A percentile compares a stretch with the other conserved stretches of the same genome.
phyloP scores from a whole-genome alignment of 1,140 invertebrate species.

The Platyscapa corneri region DNA sequence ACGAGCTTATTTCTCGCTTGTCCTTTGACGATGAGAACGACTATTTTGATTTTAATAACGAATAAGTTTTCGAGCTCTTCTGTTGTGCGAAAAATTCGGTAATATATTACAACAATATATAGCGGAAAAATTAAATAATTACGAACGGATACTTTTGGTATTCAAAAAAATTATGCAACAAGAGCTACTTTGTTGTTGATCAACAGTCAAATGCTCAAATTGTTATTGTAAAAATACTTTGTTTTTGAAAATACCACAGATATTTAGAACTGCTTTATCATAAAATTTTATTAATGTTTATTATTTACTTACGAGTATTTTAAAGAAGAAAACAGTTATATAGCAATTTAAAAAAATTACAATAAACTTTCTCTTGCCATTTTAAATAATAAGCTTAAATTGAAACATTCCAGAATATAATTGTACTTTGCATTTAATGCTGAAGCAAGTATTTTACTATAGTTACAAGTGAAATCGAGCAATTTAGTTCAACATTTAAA shows the following conservation, averaged over 20 bases:
- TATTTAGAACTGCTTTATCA: too few relatives aligned
- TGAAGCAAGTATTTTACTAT: neutral
- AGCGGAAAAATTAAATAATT: neutral
- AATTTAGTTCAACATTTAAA: neutral
- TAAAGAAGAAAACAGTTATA: too few relatives aligned
- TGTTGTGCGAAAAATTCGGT: neutral
- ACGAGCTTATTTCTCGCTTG: neutral
- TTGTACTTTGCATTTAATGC: neutral
- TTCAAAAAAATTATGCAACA: neutral
- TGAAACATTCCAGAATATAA: neutral
- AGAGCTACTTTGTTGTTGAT: neutral
- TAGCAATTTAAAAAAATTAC: too few relatives aligned
- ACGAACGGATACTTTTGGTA: neutral
- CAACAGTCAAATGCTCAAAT: neutral
- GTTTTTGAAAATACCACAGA: too few relatives aligned
- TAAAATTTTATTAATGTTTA: too few relatives aligned
- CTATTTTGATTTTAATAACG: slow-evolving; percentile 34
- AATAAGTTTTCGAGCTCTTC: slow-evolving; percentile 2
- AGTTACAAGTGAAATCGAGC: neutral
- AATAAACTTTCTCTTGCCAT: neutral
- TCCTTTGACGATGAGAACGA: slow-evolving; percentile 28
- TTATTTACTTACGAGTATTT: too few relatives aligned
- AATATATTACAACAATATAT: neutral
- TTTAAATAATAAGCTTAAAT: neutral
- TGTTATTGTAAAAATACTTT: neutral